These are phyloP conservation scores for Neolamprologus longior DNA, from an alignment of 2,113 vertebrate genomes.

Conservation along the genomic window DNA sequence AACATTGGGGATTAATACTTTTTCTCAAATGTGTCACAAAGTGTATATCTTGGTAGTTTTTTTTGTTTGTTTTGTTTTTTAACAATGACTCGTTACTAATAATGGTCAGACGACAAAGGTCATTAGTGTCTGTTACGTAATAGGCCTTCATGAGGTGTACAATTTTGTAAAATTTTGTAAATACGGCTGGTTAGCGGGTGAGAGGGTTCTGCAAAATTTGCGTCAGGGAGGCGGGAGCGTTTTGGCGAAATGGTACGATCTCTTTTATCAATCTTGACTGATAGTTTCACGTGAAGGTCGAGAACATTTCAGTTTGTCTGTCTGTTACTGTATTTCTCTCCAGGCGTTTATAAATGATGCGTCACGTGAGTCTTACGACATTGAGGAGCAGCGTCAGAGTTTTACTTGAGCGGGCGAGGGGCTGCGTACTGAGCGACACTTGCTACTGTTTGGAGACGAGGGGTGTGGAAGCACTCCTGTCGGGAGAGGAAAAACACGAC, in stretches of 20 bases:
- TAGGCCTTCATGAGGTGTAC: constrained; percentile 67
- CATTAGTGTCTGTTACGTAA: constrained; percentile 70
- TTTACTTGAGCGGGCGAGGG: background rate
- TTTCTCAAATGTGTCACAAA: constrained; percentile 77
- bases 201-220: constrained; percentile 31
- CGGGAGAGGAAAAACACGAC: constrained; percentile 25
- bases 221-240: constrained; percentile 27
- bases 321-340: constrained; percentile 9
- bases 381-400: background rate
- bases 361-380: background rate
- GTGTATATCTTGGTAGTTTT: constrained; percentile 91
- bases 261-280: constrained; percentile 64
- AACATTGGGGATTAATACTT: constrained; percentile 66
- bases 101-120: constrained; percentile 43
- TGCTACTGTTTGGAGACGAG: background rate
- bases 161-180: constrained; percentile 93
- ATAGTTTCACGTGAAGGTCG: constrained; percentile 62
- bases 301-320: constrained; percentile 9
- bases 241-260: constrained; percentile 22
- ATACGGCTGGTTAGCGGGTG: constrained; percentile 71
- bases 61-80: background rate
- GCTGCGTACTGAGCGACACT: background rate
- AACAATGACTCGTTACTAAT: constrained; percentile 72
- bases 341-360: background rate
- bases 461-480: constrained; percentile 26